These are phyloP conservation scores for Aldabrachelys gigantea DNA, from an alignment of 2,113 vertebrate genomes.

Conservation along the genomic window DNA sequence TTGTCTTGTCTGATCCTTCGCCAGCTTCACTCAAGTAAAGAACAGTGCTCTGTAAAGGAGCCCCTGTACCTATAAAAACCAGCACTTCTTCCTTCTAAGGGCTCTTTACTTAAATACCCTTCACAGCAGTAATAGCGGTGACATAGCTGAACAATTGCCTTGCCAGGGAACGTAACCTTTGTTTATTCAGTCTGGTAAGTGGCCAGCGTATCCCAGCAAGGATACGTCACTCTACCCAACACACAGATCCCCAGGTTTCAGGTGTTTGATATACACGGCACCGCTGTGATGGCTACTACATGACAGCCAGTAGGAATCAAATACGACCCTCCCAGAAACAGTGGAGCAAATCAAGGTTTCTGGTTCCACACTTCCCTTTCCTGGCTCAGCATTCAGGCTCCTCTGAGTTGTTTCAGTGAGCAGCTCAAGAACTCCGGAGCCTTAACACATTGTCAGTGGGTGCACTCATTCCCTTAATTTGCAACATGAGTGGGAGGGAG, in stretches of 20 bases:
- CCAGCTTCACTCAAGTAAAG: not conserved
- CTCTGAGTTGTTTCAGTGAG: not conserved
- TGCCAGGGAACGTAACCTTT: not conserved
- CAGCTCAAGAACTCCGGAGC: accelerated
- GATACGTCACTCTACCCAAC: not conserved
- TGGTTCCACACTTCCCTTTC: not conserved
- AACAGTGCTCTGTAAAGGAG: not conserved
- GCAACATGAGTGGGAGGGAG: constrained; percentile 4
- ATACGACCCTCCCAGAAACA: accelerated
- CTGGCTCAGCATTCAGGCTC: accelerated
- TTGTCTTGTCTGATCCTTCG: not conserved
- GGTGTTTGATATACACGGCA: accelerated
- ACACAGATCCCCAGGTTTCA: accelerated
- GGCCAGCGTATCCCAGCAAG: not conserved
- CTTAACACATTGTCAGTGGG: accelerated
- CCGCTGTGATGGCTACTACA: not conserved
- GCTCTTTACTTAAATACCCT: not conserved
- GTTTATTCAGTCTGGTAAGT: accelerated
- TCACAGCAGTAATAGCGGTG: not conserved
- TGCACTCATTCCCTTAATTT: constrained; percentile 21
- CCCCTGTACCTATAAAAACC: not conserved
- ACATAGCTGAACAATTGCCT: accelerated
- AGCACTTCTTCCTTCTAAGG: not conserved
- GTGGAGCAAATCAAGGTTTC: not conserved
- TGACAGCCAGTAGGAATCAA: accelerated